Base-by-base conservation (phyloP, 2,797 vertebrate species). In the Eulemur rubriventer region DNA sequence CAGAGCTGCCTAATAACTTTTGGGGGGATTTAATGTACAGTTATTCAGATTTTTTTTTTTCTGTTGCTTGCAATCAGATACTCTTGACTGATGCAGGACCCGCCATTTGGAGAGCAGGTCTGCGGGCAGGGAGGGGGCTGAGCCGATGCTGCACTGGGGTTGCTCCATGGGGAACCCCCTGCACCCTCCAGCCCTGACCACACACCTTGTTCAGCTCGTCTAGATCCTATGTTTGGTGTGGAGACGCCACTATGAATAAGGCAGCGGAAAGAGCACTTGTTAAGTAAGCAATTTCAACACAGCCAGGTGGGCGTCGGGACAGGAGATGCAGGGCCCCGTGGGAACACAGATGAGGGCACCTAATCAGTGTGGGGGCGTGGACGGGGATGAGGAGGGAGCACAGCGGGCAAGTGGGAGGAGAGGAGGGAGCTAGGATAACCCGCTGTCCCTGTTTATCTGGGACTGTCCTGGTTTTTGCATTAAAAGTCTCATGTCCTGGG, bases 141-240 rank as follows among this genome's bases (percentile, higher is more conserved):
- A 18, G 2, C 38, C 2, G n/a, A 63, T 24, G 43, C 17, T 24
- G 16, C 33, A 11, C 46, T 7, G 26, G 50, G 28, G 65, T 22
- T 69, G 63, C 50, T 78, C 63, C 22, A 10, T 4, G 12, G 52
- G 24, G 57, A 16, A 13, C 69, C 18, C 2, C 6, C 69, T 1
- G 7, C 85, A 76, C 30, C 81, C 59, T 38, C 41, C n/a, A 43
- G n/a, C 17, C 38, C 33, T 2, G 0, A 17, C 61, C 67, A n/a
- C 41, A 7, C 8, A 3, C 0, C 0, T 63, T 2, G 9, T 1
- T 41, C 17, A 6, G 33, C 70, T 46, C 14, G 28, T 59, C 63
- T 28, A 6, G 30, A 2, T 38, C n/a, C 0, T 2, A 6, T 4
- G 41, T 43, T 12, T 35, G 87, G 52, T 6, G n/a, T 11, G 0